phyloP scores from a whole-genome alignment of 2,797 vertebrate species.

The Menidia menidia region DNA sequence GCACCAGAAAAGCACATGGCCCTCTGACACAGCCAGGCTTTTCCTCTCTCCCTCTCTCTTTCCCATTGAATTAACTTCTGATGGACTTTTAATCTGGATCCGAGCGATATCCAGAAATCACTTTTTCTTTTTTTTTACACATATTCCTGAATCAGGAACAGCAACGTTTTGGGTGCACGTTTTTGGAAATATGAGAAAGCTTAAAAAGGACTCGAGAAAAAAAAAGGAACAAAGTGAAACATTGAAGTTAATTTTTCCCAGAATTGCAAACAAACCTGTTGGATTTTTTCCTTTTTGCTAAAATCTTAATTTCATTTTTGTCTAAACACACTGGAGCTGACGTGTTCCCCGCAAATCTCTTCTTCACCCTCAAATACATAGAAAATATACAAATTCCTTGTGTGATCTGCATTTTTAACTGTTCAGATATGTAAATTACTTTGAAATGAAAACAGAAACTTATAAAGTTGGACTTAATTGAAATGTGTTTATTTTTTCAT shows the following conservation, averaged over 20 bases:
- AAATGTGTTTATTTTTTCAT: conserved; percentile 39
- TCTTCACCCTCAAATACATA: conserved; percentile 23
- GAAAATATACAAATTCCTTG: background rate
- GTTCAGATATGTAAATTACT: background rate
- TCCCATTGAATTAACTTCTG: conserved; percentile 8
- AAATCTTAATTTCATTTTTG: conserved; percentile 7
- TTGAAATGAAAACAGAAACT: conserved; percentile 22
- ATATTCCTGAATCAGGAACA: conserved; percentile 82
- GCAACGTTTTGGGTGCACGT: conserved; percentile 28
- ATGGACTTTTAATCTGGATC: conserved; percentile 22
- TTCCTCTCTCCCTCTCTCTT: background rate
- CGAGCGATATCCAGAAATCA: conserved; percentile 27
- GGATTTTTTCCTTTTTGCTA: background rate
- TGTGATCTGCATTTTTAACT: conserved; percentile 1
- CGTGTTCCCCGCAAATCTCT: conserved; percentile 4
- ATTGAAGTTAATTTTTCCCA: conserved; percentile 11
- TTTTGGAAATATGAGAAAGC: conserved; percentile 24
- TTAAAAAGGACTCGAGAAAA: conserved; percentile 24
- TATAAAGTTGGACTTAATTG: conserved; percentile 21
- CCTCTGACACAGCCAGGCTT: conserved; percentile 63
- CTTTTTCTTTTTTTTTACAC: conserved; percentile 20
- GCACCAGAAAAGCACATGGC: conserved; percentile 97
- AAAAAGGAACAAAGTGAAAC: conserved; percentile 19
- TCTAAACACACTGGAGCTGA: conserved; percentile 57
- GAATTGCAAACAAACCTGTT: conserved; percentile 16